phyloP scores from a whole-genome alignment of 2,797 vertebrate genomes.

The Lepidocolaptes lacrymiger region DNA sequence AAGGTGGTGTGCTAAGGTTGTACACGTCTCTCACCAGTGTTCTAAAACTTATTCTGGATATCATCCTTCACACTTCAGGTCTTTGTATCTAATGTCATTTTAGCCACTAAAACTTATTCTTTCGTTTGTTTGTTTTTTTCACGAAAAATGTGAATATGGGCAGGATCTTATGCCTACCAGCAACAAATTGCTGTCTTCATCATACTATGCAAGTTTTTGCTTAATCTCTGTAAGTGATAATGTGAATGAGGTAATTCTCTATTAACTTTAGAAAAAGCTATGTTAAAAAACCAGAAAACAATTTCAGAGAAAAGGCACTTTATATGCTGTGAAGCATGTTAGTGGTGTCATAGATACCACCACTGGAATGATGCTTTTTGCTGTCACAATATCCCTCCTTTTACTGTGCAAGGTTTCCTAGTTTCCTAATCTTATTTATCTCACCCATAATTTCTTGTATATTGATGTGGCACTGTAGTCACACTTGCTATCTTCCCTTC shows the following conservation, averaged over 20 bases:
- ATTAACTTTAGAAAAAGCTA: not conserved
- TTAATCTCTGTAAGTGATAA: not conserved
- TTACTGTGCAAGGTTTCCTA: not conserved
- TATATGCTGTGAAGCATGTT: not conserved
- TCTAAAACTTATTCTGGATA: not conserved
- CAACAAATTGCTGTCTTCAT: not conserved
- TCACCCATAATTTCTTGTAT: not conserved
- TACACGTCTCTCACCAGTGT: not conserved
- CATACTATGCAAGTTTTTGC: not conserved
- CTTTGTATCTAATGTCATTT: not conserved
- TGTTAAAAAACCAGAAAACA: not conserved
- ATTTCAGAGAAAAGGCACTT: not conserved
- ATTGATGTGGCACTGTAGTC: not conserved
- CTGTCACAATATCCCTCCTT: not conserved
- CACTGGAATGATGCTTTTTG: not conserved
- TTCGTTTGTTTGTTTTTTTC: not conserved
- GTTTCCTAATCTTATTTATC: not conserved
- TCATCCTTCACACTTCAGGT: not conserved
- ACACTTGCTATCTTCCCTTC: not conserved
- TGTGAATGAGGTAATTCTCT: not conserved
- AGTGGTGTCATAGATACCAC: not conserved
- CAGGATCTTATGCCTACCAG: not conserved
- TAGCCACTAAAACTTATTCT: not conserved
- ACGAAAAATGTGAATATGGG: not conserved
- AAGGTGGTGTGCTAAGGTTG: not conserved